A percentile compares a stretch with the other conserved stretches of the same genome.
These are phyloP conservation scores for Gobiocypris rarus DNA, from an alignment of 2,113 vertebrate species.

Conservation along the genomic window DNA sequence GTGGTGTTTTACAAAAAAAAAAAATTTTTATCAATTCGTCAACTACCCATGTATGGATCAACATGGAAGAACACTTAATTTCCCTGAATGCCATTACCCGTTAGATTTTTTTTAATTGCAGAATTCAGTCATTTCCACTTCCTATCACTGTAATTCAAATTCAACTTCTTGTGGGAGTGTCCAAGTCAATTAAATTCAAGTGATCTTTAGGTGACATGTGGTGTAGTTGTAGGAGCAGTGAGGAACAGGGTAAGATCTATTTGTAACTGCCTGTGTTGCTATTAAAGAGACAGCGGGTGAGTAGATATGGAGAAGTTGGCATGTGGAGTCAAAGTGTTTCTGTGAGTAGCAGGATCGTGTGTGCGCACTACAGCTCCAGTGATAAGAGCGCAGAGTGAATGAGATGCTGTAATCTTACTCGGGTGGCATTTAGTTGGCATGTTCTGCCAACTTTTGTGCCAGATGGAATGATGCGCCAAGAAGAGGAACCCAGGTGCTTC, in stretches of 20 bases:
- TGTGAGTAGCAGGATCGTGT: constrained; percentile 1
- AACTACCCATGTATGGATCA: too few species aligned
- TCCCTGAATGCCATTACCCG: background rate
- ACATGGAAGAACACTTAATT: background rate
- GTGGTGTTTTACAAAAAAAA: too few species aligned
- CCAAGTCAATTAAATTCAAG: background rate
- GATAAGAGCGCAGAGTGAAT: constrained; percentile 32
- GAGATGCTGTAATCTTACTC: constrained; percentile 57
- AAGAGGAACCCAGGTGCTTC: constrained; percentile 65
- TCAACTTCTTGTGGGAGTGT: background rate
- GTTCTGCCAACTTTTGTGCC: constrained; percentile 57
- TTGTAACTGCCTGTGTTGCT: background rate
- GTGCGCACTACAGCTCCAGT: background rate
- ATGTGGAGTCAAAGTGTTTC: constrained; percentile 9
- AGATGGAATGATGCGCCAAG: constrained; percentile 64
- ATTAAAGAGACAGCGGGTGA: constrained; percentile 20
- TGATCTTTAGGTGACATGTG: background rate
- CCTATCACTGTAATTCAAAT: background rate
- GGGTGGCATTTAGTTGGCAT: constrained; percentile 66
- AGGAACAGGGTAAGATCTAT: background rate
- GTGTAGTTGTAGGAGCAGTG: background rate
- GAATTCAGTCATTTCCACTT: background rate
- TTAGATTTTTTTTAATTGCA: background rate
- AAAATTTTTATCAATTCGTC: too few species aligned
- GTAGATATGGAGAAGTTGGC: constrained; percentile 28